These are phyloP conservation scores for Esox lucius DNA, from an alignment of 2,797 vertebrate species.

Conservation along the genomic window DNA sequence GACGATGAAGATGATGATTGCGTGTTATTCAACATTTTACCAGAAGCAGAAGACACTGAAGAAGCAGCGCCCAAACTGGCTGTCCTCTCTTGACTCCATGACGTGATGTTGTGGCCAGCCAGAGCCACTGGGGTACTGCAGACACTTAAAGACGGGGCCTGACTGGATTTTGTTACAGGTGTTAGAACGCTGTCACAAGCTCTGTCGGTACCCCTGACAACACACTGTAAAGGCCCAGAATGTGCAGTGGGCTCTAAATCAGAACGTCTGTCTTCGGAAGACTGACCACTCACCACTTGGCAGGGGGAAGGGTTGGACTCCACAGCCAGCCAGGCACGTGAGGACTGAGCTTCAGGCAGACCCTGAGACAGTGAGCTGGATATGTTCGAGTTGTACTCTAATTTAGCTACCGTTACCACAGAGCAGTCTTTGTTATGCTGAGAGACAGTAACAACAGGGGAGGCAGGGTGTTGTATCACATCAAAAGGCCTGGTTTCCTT, in stretches of 20 bases:
- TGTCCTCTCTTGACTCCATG: conserved; percentile 35
- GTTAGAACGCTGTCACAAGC: conserved; percentile 36
- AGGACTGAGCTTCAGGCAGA: conserved; percentile 23
- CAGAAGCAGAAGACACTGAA: conserved; percentile 32
- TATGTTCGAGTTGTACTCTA: conserved; percentile 13
- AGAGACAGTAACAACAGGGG: conserved; percentile 16
- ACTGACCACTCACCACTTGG: conserved; percentile 14
- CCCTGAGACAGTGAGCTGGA: conserved; percentile 1
- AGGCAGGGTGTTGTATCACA: conserved; percentile 27
- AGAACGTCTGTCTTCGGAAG: conserved; percentile 25
- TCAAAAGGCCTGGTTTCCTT: conserved; percentile 38
- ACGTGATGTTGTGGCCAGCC: conserved; percentile 20
- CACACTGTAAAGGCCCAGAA: conserved; percentile 21
- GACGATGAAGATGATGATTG: conserved; percentile 13
- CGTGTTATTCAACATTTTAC: conserved; percentile 24
- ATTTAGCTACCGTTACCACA: neutral
- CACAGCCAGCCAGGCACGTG: conserved; percentile 16
- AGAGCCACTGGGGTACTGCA: conserved; percentile 28
- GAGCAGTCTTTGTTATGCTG: conserved; percentile 30
- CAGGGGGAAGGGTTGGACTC: conserved; percentile 12
- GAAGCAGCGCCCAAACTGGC: conserved; percentile 29
- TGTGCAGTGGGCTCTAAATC: conserved; percentile 25
- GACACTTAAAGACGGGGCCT: conserved; percentile 21
- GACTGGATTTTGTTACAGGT: conserved; percentile 26
- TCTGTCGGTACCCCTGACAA: conserved; percentile 15